phyloP scores from a whole-genome alignment of 2,888 invertebrate genomes.

The Habroteleia sp. region DNA sequence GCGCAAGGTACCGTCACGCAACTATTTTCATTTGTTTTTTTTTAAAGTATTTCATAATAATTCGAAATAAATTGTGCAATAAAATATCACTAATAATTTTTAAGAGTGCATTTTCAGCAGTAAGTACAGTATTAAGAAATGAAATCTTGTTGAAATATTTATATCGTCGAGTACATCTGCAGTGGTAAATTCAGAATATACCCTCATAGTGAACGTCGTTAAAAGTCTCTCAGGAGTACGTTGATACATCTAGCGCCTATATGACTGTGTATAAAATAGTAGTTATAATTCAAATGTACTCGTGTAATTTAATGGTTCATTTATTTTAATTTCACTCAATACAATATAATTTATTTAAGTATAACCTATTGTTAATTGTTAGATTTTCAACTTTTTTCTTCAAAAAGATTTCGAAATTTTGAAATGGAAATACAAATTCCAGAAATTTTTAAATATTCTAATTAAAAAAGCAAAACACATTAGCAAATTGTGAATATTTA shows the following conservation, averaged over 20 bases:
- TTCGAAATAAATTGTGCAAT: too few species aligned
- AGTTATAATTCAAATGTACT: conserved; percentile 43
- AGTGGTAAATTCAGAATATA: conserved; percentile 53
- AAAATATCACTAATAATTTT: conserved; percentile 42
- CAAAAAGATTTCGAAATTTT: too few species aligned
- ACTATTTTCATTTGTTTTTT: conserved; percentile 7
- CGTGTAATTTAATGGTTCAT: conserved; percentile 45
- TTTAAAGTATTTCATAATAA: conserved; percentile 33
- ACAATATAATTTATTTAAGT: too few species aligned
- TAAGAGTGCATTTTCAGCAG: conserved; percentile 27
- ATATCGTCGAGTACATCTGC: conserved; percentile 46
- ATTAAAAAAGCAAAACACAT: too few species aligned
- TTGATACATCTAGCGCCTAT: conserved; percentile 49
- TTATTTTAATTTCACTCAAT: too few species aligned
- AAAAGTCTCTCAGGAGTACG: conserved; percentile 48
- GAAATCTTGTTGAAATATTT: conserved; percentile 57
- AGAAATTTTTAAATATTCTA: too few species aligned
- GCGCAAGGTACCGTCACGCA: conserved; percentile 15
- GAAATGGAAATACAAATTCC: too few species aligned
- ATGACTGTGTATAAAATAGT: conserved; percentile 54
- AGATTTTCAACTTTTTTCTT: too few species aligned
- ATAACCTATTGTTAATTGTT: too few species aligned
- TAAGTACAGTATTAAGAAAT: conserved; percentile 47
- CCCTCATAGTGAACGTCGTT: conserved; percentile 50
- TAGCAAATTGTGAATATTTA: too few species aligned